phyloP scores from a whole-genome alignment of 2,888 invertebrate species.

The Atethmia centrago region DNA sequence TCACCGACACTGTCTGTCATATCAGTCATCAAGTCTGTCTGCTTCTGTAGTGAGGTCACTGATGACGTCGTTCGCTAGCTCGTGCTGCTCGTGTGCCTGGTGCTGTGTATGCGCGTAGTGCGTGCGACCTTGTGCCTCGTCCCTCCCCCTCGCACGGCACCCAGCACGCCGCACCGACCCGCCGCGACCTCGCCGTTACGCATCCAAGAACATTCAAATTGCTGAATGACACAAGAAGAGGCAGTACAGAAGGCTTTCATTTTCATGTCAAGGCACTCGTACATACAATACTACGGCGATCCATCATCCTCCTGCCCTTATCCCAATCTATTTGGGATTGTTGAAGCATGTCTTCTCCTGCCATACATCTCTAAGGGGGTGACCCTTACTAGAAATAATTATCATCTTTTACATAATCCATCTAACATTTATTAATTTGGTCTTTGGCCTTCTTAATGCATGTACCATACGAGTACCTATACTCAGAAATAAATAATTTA shows the following conservation, averaged over 20 bases:
- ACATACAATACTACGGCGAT: no score
- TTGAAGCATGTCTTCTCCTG: background rate
- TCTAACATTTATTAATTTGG: background rate
- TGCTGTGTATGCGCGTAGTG: slow-evolving; percentile 39
- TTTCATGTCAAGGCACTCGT: no score
- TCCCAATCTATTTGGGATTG: background rate
- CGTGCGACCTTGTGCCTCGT: slow-evolving; percentile 57
- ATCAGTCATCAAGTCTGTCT: no score
- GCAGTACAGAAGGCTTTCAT: slow-evolving; percentile 23
- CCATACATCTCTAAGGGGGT: background rate
- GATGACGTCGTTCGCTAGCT: slow-evolving; percentile 46
- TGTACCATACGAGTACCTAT: no score
- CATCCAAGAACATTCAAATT: slow-evolving; percentile 40
- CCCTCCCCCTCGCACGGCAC: background rate
- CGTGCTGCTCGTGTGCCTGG: slow-evolving; percentile 8
- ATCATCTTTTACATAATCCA: background rate
- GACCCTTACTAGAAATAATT: background rate
- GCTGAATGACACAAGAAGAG: background rate
- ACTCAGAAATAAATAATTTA: no score
- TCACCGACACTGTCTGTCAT: background rate
- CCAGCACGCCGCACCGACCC: slow-evolving; percentile 23
- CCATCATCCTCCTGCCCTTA: no score
- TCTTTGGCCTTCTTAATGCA: no score
- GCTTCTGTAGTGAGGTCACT: background rate
- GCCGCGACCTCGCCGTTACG: slow-evolving; percentile 40